Percentiles rank a stretch among this genome's conserved stretches.
Conservation (phyloP, 2,797 vertebrate species). For the Peromyscus eremicus region DNA sequence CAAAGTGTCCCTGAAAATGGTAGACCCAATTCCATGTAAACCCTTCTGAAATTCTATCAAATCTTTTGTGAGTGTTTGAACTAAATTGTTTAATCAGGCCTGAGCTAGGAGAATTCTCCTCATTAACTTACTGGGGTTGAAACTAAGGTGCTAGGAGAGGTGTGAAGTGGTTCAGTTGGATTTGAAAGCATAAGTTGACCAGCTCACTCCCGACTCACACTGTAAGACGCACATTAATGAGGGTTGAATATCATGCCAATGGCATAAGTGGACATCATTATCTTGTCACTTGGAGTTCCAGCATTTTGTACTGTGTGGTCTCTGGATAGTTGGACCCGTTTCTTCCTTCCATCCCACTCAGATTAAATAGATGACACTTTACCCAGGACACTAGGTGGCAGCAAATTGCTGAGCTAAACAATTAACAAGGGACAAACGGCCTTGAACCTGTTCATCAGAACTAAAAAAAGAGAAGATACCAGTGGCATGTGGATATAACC, state of each 20-base stretch:
- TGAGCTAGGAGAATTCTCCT: not conserved
- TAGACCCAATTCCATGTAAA: not conserved
- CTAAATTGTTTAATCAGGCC: not conserved
- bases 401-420: constrained; percentile 73
- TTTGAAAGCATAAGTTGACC: not conserved
- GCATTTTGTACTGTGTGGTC: not conserved
- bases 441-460: not conserved
- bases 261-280: not conserved
- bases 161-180: not conserved
- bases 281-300: not conserved
- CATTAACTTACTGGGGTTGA: not conserved
- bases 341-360: not conserved
- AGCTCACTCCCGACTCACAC: not conserved
- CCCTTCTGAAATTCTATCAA: not conserved
- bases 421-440: not conserved
- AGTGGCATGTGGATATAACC: not conserved
- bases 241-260: not conserved
- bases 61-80: constrained; percentile 26
- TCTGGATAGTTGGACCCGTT: not conserved
- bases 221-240: not conserved
- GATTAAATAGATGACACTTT: not conserved
- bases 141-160: not conserved
- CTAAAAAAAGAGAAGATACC: not conserved
- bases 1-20: not conserved
- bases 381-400: constrained; percentile 75